These are phyloP conservation scores for Pristionchus japonicus DNA, from an alignment of 2,888 invertebrate species.

Conservation along the genomic window DNA sequence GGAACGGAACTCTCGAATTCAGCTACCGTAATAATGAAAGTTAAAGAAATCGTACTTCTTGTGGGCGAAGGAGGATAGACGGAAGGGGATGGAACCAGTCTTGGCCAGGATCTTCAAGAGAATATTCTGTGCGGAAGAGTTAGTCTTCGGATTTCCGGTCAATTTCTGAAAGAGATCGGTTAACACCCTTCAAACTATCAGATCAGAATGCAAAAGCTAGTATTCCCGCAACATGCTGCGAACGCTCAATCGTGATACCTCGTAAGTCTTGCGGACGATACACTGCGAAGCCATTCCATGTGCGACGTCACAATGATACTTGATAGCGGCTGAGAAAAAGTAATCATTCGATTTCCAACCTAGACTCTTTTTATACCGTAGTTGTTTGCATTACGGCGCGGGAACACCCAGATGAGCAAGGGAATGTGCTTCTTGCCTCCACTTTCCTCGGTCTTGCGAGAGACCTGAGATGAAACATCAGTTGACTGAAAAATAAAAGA, in stretches of 20 bases:
- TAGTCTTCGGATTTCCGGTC: background rate
- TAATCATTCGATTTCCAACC: background rate
- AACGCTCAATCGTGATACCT: background rate
- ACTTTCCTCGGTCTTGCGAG: background rate
- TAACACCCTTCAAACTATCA: too few species aligned
- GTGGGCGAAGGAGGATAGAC: background rate
- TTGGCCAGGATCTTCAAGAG: slow-evolving; percentile 13
- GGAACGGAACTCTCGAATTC: too few species aligned
- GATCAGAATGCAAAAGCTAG: background rate
- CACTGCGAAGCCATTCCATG: slow-evolving; percentile 74
- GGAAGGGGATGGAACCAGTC: background rate
- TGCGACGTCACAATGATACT: slow-evolving; percentile 76
- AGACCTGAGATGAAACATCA: background rate
- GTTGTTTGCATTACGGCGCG: background rate
- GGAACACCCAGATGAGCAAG: slow-evolving; percentile 16
- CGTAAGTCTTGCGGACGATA: slow-evolving; percentile 56
- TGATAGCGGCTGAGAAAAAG: slow-evolving; percentile 71
- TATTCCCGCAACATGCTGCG: background rate
- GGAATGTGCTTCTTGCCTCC: background rate
- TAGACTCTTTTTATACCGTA: slow-evolving; percentile 18
- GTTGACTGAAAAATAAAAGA: too few species aligned
- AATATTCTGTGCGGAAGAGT: background rate
- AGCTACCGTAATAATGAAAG: too few species aligned
- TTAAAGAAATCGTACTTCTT: slow-evolving; percentile 42
- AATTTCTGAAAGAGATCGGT: background rate